Base-by-base conservation (phyloP, 2,888 invertebrate genomes). In the Hyles lineata region DNA sequence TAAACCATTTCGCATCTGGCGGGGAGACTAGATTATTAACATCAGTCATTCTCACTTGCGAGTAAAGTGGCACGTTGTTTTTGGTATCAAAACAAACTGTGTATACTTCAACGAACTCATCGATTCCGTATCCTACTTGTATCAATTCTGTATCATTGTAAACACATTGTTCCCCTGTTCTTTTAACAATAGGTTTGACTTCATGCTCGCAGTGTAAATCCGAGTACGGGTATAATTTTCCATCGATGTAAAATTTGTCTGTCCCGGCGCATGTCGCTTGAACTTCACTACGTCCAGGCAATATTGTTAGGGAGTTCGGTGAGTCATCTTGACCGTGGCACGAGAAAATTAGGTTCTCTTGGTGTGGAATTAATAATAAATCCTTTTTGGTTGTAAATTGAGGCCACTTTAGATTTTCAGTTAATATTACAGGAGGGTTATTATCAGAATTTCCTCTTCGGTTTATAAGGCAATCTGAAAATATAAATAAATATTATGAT, bases 401-500 rank as follows among this genome's bases (percentile, higher is more conserved):
- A 1, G 75, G 77, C 79, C 83, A 81, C 21, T 60, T 63, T 3
- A 59, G 61, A 17, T 73, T 43, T 60, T 58, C 35, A 58, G 71
- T 75, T 6, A 83, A 35, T 15, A 79, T 17, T 2, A 83, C 73
- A 0, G 84, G 83, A 72, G 76, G 76, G 23, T 74, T 52, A 23
- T 29, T 9, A 2, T 29, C 35, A 11, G 76, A 61, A 55, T 61
- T 43, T 19, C 55, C 59, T 35, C 73, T 70, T 60, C 74, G 77
- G 43, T 72, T 60, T 74, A 82, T 78, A n/a, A 83, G 74, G 72
- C 82, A 83, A 11, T 11, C 82, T 82, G 78, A 52, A 82, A 82
- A n/a, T n/a, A n/a, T 60, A n/a, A 55, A 55, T 55, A n/a, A 43
- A 43, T 43, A 43, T 43, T 43, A 43, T 55, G n/a, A 52, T 52